A percentile compares a stretch with the other conserved stretches of the same genome.
These are phyloP conservation scores for Trimorus sp. DNA, from an alignment of 2,888 invertebrate species.

Conservation along the genomic window DNA sequence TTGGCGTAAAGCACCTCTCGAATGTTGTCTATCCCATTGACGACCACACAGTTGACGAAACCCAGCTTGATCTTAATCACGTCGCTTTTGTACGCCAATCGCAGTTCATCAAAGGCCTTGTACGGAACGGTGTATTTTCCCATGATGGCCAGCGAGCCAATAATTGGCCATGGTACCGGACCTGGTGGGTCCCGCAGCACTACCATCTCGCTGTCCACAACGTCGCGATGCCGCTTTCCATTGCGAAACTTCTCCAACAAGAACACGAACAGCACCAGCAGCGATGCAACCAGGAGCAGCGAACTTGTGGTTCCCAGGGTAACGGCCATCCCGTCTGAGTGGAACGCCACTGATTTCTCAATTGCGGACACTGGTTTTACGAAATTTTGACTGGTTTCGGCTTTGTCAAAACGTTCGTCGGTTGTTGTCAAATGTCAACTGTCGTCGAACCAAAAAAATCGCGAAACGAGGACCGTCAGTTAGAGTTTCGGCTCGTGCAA, in stretches of 20 bases:
- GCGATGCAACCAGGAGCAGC: no score
- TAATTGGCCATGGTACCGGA: constrained; percentile 83
- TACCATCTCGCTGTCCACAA: constrained; percentile 71
- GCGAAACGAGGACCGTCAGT: constrained; percentile 70
- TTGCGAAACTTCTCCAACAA: no score
- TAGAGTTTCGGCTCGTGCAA: constrained; percentile 2
- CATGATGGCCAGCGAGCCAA: constrained; percentile 84
- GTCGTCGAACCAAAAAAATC: no score
- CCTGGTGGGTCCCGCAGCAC: constrained; percentile 81
- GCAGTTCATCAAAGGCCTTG: constrained; percentile 83
- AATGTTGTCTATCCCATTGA: constrained; percentile 84
- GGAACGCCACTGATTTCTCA: no score
- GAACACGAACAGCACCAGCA: no score
- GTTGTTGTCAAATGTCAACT: no score
- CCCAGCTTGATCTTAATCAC: constrained; percentile 84
- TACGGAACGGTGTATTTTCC: constrained; percentile 84
- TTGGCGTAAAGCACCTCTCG: constrained; percentile 84
- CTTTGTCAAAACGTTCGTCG: no score
- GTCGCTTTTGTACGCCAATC: constrained; percentile 82
- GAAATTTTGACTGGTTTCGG: no score
- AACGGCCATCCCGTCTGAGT: no score
- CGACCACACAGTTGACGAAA: constrained; percentile 83
- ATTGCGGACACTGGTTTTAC: no score
- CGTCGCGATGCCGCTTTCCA: no score
- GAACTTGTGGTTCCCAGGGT: no score